phyloP scores from a whole-genome alignment of 2,797 vertebrate genomes.

The Pogoniulus pusillus region DNA sequence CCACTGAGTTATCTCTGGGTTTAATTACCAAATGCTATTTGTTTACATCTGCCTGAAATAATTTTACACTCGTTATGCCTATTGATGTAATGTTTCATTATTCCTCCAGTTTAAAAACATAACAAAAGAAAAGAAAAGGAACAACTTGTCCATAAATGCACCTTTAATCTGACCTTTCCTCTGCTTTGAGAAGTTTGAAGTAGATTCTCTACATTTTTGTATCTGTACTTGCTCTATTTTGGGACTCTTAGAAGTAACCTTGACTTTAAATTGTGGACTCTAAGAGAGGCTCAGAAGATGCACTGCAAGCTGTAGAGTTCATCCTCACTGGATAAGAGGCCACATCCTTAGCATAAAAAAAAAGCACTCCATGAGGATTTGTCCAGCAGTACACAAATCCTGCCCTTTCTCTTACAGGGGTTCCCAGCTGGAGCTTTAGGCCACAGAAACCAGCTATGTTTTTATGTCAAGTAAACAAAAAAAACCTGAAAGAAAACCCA shows the following conservation, averaged over 20 bases:
- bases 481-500: background rate
- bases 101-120: background rate
- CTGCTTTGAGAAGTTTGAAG: background rate
- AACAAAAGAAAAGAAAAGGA: background rate
- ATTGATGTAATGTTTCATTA: background rate
- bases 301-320: background rate
- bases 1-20: background rate
- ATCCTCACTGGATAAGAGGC: background rate
- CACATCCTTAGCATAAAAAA: background rate
- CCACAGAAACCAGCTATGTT: background rate
- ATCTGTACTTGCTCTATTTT: conserved; percentile 46
- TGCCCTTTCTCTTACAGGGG: background rate
- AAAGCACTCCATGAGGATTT: background rate
- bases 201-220: background rate
- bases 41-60: background rate
- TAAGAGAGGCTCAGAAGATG: background rate
- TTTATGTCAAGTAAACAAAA: no score
- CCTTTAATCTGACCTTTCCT: conserved; percentile 18
- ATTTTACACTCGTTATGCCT: background rate
- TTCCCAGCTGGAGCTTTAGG: background rate
- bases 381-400: background rate
- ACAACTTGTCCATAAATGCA: background rate
- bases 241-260: conserved; percentile 9
- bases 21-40: conserved; percentile 6
- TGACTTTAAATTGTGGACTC: background rate